Conservation (phyloP, 2,888 invertebrate genomes). For the Drosophila anomelani region DNA sequence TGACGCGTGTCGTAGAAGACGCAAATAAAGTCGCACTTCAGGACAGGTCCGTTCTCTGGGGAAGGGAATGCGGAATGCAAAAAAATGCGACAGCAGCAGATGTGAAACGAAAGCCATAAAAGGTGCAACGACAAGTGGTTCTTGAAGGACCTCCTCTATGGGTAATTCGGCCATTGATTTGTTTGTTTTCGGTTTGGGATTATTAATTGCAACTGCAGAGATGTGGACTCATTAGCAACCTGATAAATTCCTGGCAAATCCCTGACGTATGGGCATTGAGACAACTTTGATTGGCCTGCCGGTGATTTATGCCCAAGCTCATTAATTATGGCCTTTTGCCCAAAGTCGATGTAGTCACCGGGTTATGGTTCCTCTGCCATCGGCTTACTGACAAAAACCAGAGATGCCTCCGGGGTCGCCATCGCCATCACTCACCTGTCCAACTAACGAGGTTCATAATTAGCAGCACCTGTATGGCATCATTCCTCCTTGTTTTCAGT, state of each 20-base stretch:
- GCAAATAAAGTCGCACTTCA: slow-evolving; percentile 50
- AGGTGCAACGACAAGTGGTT: slow-evolving; percentile 40
- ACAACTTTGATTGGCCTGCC: slow-evolving; percentile 46
- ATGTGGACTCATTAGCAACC: neutral
- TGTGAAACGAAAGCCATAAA: slow-evolving; percentile 38
- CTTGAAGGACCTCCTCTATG: slow-evolving; percentile 1
- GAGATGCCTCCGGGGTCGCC: slow-evolving; percentile 22
- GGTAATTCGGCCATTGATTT: slow-evolving; percentile 14
- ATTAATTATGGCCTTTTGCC: slow-evolving; percentile 59
- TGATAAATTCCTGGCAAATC: slow-evolving; percentile 23
- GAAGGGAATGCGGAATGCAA: neutral
- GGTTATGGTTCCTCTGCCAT: slow-evolving; percentile 6
- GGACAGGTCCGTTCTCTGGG: slow-evolving; percentile 1
- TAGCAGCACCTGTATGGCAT: slow-evolving; percentile 55
- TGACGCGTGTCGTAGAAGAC: slow-evolving; percentile 65
- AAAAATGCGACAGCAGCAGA: slow-evolving; percentile 18
- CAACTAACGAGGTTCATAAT: slow-evolving; percentile 54
- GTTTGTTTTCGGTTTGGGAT: slow-evolving; percentile 12
- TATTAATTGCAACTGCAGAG: slow-evolving; percentile 26
- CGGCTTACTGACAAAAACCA: slow-evolving; percentile 2
- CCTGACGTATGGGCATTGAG: slow-evolving; percentile 27
- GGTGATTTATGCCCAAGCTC: slow-evolving; percentile 56
- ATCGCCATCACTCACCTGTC: slow-evolving; percentile 34
- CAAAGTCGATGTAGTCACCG: slow-evolving; percentile 37
- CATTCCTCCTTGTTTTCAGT: slow-evolving; percentile 13